Conservation (phyloP, 2,113 vertebrate genomes). For the Crotalus tigris region DNA sequence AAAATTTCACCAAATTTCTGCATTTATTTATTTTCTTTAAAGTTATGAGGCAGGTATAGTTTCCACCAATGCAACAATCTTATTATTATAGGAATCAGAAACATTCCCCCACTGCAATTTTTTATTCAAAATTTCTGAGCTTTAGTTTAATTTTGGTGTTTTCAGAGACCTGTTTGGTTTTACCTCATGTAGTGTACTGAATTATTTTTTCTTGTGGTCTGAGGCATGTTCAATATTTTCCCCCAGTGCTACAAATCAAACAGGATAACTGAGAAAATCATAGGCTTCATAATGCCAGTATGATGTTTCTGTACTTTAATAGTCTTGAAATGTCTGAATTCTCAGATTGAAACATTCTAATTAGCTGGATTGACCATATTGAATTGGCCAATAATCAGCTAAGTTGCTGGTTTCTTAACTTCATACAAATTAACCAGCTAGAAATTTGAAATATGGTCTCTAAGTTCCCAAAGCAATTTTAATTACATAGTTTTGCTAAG, state of each 20-base stretch:
- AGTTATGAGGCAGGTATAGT: neutral
- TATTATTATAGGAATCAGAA: neutral
- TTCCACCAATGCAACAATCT: neutral
- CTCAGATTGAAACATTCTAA: neutral
- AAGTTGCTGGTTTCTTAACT: neutral
- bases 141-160: neutral
- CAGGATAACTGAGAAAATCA: neutral
- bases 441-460: neutral
- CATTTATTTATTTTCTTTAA: neutral
- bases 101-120: neutral
- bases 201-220: neutral
- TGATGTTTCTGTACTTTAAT: neutral
- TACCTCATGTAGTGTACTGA: neutral
- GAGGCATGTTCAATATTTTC: neutral
- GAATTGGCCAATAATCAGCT: neutral
- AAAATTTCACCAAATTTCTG: neutral
- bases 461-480: neutral
- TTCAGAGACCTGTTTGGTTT: neutral
- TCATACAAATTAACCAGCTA: neutral
- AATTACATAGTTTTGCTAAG: conserved; percentile 9
- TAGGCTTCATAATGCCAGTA: neutral
- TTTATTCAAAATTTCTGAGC: neutral
- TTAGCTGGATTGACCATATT: neutral
- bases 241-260: neutral
- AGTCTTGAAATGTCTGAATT: neutral